A percentile compares a stretch with the other conserved stretches of the same genome.
Evolutionary conservation across 1,140 invertebrate species (phyloP).

Genomic region (Cotesia chilonis): DNA sequence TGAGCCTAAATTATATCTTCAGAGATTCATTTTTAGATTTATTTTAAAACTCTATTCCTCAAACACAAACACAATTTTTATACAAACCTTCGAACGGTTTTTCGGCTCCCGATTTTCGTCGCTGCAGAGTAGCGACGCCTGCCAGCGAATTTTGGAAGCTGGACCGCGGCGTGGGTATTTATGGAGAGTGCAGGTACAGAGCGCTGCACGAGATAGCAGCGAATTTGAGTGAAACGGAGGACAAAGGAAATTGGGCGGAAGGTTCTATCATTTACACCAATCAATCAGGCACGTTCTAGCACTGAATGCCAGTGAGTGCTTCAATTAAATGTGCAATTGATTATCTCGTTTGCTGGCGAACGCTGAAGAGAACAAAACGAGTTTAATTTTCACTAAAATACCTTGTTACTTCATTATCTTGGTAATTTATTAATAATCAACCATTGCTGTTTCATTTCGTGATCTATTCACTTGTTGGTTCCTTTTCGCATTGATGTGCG

Average conservation of each 20-base stretch:
- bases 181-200: neutral
- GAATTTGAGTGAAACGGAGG: constrained; percentile 18
- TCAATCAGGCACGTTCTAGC: constrained; percentile 33
- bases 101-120: neutral
- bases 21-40: neutral
- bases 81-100: too few species aligned
- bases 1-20: constrained; percentile 5
- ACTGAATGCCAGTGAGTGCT: constrained; percentile 31
- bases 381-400: constrained; percentile 20
- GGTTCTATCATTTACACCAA: constrained; percentile 38
- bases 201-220: neutral
- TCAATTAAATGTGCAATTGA: constrained; percentile 36
- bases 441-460: too few species aligned
- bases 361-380: neutral
- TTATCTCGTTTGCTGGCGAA: constrained; percentile 15
- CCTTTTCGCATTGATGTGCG: too few species aligned
- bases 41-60: neutral
- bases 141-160: neutral
- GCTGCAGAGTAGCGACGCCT: neutral
- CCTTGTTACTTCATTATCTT: neutral
- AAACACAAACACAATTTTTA: neutral
- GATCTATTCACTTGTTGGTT: too few species aligned
- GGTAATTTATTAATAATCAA: too few species aligned
- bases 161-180: constrained; percentile 18
- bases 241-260: constrained; percentile 39